Conservation (phyloP, 2,797 vertebrate genomes). For the Peromyscus eremicus region DNA sequence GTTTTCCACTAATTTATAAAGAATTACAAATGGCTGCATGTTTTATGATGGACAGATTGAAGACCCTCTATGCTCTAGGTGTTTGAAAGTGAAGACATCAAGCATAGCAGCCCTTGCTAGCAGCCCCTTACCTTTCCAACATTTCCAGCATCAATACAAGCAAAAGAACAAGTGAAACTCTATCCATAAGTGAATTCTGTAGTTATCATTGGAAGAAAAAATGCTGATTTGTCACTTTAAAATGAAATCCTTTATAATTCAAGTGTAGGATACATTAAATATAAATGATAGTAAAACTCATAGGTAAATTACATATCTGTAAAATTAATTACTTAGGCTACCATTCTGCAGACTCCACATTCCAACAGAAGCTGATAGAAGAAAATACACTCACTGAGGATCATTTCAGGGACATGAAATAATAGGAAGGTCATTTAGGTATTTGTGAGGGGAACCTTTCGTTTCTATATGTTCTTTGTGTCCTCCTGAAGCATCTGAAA, state of each 20-base stretch:
- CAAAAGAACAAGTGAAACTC: constrained; percentile 15
- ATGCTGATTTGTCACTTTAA: neutral
- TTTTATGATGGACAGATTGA: neutral
- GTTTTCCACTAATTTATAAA: neutral
- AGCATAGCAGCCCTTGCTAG: neutral
- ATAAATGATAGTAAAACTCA: constrained; percentile 67
- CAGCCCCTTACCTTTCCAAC: neutral
- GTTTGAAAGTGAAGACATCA: neutral
- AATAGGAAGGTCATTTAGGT: neutral
- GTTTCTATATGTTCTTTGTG: neutral
- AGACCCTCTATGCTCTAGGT: neutral
- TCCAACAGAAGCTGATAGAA: constrained; percentile 43
- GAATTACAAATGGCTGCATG: neutral
- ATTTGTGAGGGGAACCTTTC: neutral
- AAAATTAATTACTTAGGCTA: constrained; percentile 56
- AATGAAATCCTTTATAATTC: constrained; percentile 60
- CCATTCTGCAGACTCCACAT: neutral
- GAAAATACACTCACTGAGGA: constrained; percentile 15
- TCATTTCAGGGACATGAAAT: neutral
- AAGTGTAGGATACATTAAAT: constrained; percentile 68
- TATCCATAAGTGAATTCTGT: neutral
- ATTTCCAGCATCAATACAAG: neutral
- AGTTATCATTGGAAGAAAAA: neutral
- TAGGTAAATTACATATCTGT: neutral
- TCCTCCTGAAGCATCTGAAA: neutral